Evolutionary conservation across 2,888 invertebrate species (phyloP).

Genomic region (Chydorus sphaericus): DNA sequence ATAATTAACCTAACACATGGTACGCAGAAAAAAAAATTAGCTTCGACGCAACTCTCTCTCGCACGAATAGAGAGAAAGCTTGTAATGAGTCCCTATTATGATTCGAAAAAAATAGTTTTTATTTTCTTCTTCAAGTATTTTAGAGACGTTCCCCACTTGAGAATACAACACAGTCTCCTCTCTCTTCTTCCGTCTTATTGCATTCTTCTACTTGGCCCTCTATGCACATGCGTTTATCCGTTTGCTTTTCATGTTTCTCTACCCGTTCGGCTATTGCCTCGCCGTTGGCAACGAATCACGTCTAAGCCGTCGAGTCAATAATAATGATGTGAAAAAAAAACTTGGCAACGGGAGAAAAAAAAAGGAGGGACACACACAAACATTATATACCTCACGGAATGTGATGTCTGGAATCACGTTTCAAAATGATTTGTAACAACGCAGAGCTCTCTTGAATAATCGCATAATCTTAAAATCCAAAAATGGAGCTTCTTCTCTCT

Average conservation of each 20-base stretch:
- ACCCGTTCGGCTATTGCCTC: not conserved
- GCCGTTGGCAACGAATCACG: conserved; percentile 1
- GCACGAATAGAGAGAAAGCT: too few species aligned
- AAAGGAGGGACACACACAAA: not conserved
- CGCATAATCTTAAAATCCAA: too few species aligned
- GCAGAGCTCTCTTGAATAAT: too few species aligned
- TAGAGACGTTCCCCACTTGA: not conserved
- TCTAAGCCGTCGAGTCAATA: conserved; percentile 3
- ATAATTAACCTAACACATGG: not conserved
- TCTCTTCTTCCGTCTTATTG: not conserved
- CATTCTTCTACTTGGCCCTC: not conserved
- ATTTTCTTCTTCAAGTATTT: not conserved
- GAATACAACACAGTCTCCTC: not conserved
- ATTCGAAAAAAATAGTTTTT: not conserved
- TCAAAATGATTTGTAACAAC: too few species aligned
- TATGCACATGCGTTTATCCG: not conserved
- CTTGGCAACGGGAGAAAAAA: not conserved
- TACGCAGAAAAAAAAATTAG: too few species aligned
- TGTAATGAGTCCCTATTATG: not conserved
- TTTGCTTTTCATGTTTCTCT: not conserved
- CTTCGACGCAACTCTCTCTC: too few species aligned
- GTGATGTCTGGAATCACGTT: too few species aligned
- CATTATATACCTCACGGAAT: too few species aligned
- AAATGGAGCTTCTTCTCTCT: too few species aligned
- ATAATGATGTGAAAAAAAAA: not conserved